A percentile compares a stretch with the other conserved stretches of the same genome.
phyloP scores from a whole-genome alignment of 2,797 vertebrate species.

The Amblyraja radiata region DNA sequence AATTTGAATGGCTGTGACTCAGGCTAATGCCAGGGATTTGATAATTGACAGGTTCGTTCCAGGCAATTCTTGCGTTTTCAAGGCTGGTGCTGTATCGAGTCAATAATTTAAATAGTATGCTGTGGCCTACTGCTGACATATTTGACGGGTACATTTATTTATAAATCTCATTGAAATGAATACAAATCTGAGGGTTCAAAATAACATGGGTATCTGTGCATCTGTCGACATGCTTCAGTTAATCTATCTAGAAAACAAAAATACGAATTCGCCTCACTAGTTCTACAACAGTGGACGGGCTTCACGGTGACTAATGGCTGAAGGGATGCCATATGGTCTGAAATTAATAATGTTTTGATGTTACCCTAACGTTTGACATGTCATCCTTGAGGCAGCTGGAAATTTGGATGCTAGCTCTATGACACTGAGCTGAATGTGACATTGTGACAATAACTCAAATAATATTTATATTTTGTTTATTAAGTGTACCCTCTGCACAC shows the following conservation, averaged over 20 bases:
- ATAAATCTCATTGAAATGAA: neutral
- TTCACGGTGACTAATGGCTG: neutral
- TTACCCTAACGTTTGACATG: neutral
- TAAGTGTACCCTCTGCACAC: neutral
- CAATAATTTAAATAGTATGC: neutral
- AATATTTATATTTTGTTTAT: neutral
- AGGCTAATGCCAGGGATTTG: neutral
- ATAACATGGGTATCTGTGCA: neutral
- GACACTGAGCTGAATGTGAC: neutral
- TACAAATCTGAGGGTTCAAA: neutral
- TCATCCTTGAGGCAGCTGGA: neutral
- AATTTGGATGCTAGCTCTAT: neutral
- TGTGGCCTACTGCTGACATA: neutral
- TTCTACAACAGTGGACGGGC: neutral
- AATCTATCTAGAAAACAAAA: constrained; percentile 9
- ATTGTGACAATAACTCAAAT: neutral
- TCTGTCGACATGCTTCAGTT: neutral
- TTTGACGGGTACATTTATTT: no score
- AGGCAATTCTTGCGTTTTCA: neutral
- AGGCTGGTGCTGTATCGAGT: neutral
- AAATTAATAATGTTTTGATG: constrained; percentile 7
- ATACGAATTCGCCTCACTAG: neutral
- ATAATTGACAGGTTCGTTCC: neutral
- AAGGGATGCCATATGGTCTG: neutral
- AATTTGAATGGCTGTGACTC: neutral